Percentiles rank a stretch among this genome's conserved stretches.
Conservation (phyloP, 2,113 vertebrate species). For the Spea multiplicata region DNA sequence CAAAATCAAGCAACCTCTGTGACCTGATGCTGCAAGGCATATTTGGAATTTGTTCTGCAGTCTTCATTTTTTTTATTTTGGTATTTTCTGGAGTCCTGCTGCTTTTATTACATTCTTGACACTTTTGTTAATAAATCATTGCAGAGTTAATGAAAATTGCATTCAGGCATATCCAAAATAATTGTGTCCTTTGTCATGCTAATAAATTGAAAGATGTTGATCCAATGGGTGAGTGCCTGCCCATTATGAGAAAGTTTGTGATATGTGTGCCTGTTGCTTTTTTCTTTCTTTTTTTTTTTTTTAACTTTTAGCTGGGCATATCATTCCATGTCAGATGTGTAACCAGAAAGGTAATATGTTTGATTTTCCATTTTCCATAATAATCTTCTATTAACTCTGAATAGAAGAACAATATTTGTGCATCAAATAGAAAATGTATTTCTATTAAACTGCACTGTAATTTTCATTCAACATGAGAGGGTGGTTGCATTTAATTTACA, state of each 20-base stretch:
- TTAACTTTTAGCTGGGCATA: slow-evolving; percentile 57
- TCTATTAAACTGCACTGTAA: slow-evolving; percentile 49
- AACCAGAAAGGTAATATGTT: slow-evolving; percentile 55
- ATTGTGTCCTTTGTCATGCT: slow-evolving; percentile 99
- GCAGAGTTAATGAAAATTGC: slow-evolving; percentile 99
- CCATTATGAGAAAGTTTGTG: slow-evolving; percentile 90
- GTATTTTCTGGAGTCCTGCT: slow-evolving; percentile 86
- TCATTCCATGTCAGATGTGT: slow-evolving; percentile 52
- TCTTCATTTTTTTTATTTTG: slow-evolving; percentile 72
- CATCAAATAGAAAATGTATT: slow-evolving; percentile 53
- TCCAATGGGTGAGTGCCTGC: slow-evolving; percentile 95
- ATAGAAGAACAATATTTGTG: slow-evolving; percentile 55
- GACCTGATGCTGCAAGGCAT: slow-evolving; percentile 83
- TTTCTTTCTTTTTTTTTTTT: slow-evolving; percentile 6
- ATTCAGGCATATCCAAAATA: slow-evolving; percentile 99
- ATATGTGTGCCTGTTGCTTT: slow-evolving; percentile 84
- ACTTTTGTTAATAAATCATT: slow-evolving; percentile 99
- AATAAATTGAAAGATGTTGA: slow-evolving; percentile 99
- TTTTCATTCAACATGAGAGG: slow-evolving; percentile 49
- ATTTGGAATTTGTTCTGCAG: slow-evolving; percentile 76
- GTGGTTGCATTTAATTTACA: no score
- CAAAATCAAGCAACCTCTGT: slow-evolving; percentile 83
- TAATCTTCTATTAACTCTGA: slow-evolving; percentile 56
- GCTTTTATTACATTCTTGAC: slow-evolving; percentile 98
- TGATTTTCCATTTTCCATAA: slow-evolving; percentile 57